These are phyloP conservation scores for Palloptera scutellata DNA, from an alignment of 2,888 invertebrate genomes.

Conservation along the genomic window DNA sequence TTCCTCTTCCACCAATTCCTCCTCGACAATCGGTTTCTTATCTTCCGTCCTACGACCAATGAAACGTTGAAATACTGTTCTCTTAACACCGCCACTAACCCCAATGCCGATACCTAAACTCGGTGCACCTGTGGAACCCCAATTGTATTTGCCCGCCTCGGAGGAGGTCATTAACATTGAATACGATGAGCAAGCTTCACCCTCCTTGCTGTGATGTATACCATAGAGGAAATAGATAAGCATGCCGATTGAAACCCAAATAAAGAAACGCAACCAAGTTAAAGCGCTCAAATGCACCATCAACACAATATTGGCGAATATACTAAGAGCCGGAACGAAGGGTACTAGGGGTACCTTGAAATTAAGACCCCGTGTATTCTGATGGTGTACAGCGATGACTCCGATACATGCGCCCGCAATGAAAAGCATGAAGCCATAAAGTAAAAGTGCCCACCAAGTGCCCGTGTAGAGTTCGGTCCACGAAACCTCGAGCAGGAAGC, in stretches of 20 bases:
- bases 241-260: slow-evolving; percentile 87
- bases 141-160: slow-evolving; percentile 70
- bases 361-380: slow-evolving; percentile 74
- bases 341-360: slow-evolving; percentile 87
- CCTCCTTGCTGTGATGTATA: slow-evolving; percentile 84
- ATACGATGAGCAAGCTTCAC: slow-evolving; percentile 69
- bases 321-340: slow-evolving; percentile 78
- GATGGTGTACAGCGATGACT: slow-evolving; percentile 79
- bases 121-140: slow-evolving; percentile 67
- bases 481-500: slow-evolving; percentile 72
- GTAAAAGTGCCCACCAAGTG: slow-evolving; percentile 75
- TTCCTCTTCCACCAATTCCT: slow-evolving; percentile 38
- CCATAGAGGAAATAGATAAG: slow-evolving; percentile 85
- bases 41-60: slow-evolving; percentile 58
- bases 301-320: slow-evolving; percentile 81
- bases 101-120: slow-evolving; percentile 27
- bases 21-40: slow-evolving; percentile 57
- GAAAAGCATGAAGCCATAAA: slow-evolving; percentile 71
- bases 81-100: slow-evolving; percentile 41
- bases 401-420: slow-evolving; percentile 74
- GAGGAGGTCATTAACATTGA: slow-evolving; percentile 73
- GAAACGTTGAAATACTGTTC: slow-evolving; percentile 56
- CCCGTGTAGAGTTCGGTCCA: slow-evolving; percentile 67
- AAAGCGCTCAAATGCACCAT: slow-evolving; percentile 83
- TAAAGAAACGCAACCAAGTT: slow-evolving; percentile 85